These are phyloP conservation scores for Chymomyza costata DNA, from an alignment of 1,140 invertebrate species.

Conservation along the genomic window DNA sequence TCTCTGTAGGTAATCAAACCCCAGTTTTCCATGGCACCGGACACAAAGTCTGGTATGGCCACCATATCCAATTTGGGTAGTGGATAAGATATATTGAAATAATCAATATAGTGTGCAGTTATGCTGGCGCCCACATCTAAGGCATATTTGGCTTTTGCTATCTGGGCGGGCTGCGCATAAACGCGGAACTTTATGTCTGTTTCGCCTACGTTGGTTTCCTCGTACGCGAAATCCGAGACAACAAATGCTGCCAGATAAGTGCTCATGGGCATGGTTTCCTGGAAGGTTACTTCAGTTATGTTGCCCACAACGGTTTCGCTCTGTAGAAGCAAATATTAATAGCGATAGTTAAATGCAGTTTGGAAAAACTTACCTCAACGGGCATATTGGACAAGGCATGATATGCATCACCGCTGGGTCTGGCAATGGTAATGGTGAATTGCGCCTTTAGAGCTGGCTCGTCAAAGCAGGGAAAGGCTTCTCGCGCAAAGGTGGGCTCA, in stretches of 20 bases:
- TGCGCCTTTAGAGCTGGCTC: constrained; percentile 95
- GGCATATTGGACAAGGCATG: constrained; percentile 89
- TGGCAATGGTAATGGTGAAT: constrained; percentile 86
- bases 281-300: constrained; percentile 79
- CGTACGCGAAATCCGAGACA: constrained; percentile 88
- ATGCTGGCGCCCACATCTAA: constrained; percentile 85
- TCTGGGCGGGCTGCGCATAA: constrained; percentile 84
- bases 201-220: constrained; percentile 77
- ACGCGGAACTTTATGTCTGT: constrained; percentile 81
- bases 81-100: constrained; percentile 91
- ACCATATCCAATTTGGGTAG: constrained; percentile 93
- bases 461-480: constrained; percentile 96
- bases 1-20: constrained; percentile 90
- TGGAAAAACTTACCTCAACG: constrained; percentile 52
- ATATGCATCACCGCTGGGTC: constrained; percentile 80
- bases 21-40: constrained; percentile 98
- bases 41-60: constrained; percentile 95
- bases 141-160: constrained; percentile 87
- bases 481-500: constrained; percentile 93
- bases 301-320: constrained; percentile 37
- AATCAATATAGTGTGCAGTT: constrained; percentile 90
- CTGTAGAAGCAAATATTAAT: constrained; percentile 17
- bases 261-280: constrained; percentile 91
- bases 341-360: not conserved
- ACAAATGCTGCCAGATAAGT: constrained; percentile 94